Conservation (phyloP, 2,113 vertebrate genomes). For the Hypomesus transpacificus region DNA sequence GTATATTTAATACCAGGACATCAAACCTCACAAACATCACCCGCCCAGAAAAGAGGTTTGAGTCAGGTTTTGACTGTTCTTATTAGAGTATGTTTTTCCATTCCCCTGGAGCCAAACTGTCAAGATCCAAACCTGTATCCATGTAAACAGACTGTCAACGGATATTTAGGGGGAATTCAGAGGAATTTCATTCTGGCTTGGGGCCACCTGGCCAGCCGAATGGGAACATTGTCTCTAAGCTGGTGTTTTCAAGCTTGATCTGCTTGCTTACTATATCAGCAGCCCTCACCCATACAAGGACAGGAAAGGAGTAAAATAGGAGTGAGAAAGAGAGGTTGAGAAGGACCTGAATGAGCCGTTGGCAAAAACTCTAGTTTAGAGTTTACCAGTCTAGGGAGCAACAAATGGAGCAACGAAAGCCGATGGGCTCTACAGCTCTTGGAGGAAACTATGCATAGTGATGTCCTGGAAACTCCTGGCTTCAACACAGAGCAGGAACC, state of each 20-base stretch:
- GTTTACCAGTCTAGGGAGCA: background rate
- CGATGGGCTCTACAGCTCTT: background rate
- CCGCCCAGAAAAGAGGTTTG: no score
- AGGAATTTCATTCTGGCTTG: constrained; percentile 31
- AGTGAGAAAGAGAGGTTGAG: background rate
- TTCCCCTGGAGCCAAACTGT: constrained; percentile 4
- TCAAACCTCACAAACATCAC: constrained; percentile 10
- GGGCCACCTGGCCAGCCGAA: constrained; percentile 20
- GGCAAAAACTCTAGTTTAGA: no score
- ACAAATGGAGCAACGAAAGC: background rate
- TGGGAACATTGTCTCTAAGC: constrained; percentile 19
- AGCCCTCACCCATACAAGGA: background rate
- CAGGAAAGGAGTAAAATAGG: background rate
- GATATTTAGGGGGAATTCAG: constrained; percentile 42
- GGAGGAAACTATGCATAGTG: background rate
- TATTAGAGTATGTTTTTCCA: constrained; percentile 10
- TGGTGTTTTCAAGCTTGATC: constrained; percentile 35
- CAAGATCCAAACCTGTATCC: background rate
- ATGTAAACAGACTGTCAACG: constrained; percentile 31
- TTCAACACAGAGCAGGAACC: background rate
- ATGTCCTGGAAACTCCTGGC: background rate
- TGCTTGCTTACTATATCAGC: background rate
- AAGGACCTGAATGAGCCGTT: no score
- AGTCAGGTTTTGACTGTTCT: constrained; percentile 19
- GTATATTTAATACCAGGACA: constrained; percentile 6